phyloP scores from a whole-genome alignment of 2,888 invertebrate species.

The Drosophila prolongata region DNA sequence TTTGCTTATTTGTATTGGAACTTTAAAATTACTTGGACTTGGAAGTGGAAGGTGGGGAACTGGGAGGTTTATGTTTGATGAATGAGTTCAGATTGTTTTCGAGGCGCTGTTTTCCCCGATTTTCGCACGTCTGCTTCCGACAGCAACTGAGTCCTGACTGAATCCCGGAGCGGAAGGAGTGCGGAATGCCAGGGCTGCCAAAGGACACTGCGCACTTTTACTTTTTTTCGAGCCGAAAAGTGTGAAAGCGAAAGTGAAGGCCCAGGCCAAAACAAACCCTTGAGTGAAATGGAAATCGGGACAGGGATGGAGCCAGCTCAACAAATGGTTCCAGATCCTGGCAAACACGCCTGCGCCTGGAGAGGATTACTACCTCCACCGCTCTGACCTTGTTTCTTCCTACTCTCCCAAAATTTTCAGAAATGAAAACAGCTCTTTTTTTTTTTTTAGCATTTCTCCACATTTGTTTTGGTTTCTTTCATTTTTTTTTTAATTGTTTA shows the following conservation, averaged over 20 bases:
- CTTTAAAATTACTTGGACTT: conserved; percentile 15
- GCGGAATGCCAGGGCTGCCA: conserved; percentile 59
- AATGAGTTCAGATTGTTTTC: conserved; percentile 2
- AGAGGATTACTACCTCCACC: conserved; percentile 3
- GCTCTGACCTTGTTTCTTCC: conserved; percentile 9
- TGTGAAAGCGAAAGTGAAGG: conserved; percentile 55
- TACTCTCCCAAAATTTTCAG: not conserved
- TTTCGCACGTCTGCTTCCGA: conserved; percentile 45
- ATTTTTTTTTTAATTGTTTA: conserved; percentile 58
- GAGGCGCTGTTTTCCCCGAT: conserved; percentile 11
- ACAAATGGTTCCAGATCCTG: conserved; percentile 40
- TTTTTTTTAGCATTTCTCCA: conserved; percentile 52
- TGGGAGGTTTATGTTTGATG: conserved; percentile 28
- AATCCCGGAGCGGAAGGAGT: conserved; percentile 33
- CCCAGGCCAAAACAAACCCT: conserved; percentile 50
- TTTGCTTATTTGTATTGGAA: conserved; percentile 7
- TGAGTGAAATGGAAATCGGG: conserved; percentile 23
- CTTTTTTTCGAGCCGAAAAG: conserved; percentile 36
- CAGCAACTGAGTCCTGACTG: conserved; percentile 47
- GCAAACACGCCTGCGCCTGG: conserved; percentile 42
- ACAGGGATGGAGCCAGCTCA: conserved; percentile 42
- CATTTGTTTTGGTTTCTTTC: conserved; percentile 33
- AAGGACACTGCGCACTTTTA: conserved; percentile 38
- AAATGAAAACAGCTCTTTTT: conserved; percentile 56
- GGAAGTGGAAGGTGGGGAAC: conserved; percentile 11